These are phyloP conservation scores for Scophthalmus maximus DNA, from an alignment of 2,113 vertebrate species.

Conservation along the genomic window DNA sequence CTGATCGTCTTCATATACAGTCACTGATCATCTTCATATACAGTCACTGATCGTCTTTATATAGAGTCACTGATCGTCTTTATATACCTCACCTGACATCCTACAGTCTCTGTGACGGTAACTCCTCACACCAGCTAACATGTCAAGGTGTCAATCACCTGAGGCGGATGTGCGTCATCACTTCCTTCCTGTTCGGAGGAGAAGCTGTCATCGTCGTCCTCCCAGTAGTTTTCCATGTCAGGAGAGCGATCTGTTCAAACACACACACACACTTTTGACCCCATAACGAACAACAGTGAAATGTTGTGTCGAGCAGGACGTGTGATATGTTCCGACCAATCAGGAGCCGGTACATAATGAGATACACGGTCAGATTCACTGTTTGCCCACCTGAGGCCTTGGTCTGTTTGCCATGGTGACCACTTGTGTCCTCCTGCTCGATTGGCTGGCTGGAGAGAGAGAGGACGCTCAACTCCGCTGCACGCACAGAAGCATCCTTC, in stretches of 20 bases:
- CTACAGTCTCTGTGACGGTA: too few species aligned
- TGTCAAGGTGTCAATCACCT: background rate
- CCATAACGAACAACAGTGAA: too few species aligned
- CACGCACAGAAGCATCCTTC: background rate
- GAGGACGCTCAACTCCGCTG: background rate
- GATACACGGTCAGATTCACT: too few species aligned
- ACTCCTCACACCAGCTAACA: too few species aligned
- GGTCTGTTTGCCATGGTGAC: background rate
- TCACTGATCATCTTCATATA: too few species aligned
- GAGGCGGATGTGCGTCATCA: background rate
- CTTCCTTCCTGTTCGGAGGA: background rate
- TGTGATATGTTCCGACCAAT: too few species aligned
- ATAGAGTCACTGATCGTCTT: too few species aligned
- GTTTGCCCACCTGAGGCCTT: background rate
- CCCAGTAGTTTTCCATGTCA: background rate
- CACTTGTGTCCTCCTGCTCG: background rate
- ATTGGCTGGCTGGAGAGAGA: background rate
- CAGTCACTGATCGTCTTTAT: too few species aligned
- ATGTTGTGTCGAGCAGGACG: too few species aligned
- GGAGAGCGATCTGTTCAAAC: background rate
- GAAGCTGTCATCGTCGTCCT: background rate
- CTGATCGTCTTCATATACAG: too few species aligned
- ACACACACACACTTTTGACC: background rate
- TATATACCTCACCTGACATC: too few species aligned
- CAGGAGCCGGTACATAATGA: background rate